Evolutionary conservation across 2,113 vertebrate genomes (phyloP).

Genomic region (Archilochus colubris): DNA sequence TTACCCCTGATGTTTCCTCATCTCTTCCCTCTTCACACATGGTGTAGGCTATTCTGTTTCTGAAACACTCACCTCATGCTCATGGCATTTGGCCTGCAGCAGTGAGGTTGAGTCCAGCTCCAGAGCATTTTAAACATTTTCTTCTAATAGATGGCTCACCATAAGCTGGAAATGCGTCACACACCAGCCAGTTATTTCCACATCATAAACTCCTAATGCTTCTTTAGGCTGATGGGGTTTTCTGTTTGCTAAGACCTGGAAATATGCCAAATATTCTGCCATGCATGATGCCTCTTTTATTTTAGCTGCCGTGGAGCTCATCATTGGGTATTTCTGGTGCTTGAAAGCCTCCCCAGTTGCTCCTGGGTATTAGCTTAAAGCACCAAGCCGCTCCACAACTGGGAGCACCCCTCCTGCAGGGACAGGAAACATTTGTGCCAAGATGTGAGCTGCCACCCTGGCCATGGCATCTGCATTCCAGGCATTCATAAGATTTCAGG

Average conservation of each 20-base stretch:
- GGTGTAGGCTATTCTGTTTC: slow-evolving; percentile 53
- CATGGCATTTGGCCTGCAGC: slow-evolving; percentile 64
- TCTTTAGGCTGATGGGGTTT: slow-evolving; percentile 72
- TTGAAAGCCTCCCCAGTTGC: slow-evolving; percentile 22
- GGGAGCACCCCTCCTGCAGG: background rate
- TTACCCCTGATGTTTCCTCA: slow-evolving; percentile 44
- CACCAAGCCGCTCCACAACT: background rate
- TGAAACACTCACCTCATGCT: slow-evolving; percentile 1
- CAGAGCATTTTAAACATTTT: slow-evolving; percentile 55
- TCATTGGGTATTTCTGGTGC: slow-evolving; percentile 24
- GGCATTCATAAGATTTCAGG: background rate
- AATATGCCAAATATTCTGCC: slow-evolving; percentile 54
- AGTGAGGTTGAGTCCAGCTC: slow-evolving; percentile 44
- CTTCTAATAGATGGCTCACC: slow-evolving; percentile 63
- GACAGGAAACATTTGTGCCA: background rate
- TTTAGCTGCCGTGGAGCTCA: slow-evolving; percentile 17
- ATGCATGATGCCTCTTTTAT: slow-evolving; percentile 8
- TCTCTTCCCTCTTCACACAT: slow-evolving; percentile 52
- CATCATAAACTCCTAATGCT: slow-evolving; percentile 80
- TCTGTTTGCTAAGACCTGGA: slow-evolving; percentile 64
- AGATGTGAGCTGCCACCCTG: background rate
- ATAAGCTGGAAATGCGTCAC: slow-evolving; percentile 68
- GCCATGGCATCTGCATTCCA: background rate
- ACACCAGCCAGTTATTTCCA: slow-evolving; percentile 77
- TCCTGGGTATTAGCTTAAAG: background rate